Percentiles rank a stretch among this genome's conserved stretches.
phyloP scores from a whole-genome alignment of 2,113 vertebrate genomes.

The Halichoeres trimaculatus region DNA sequence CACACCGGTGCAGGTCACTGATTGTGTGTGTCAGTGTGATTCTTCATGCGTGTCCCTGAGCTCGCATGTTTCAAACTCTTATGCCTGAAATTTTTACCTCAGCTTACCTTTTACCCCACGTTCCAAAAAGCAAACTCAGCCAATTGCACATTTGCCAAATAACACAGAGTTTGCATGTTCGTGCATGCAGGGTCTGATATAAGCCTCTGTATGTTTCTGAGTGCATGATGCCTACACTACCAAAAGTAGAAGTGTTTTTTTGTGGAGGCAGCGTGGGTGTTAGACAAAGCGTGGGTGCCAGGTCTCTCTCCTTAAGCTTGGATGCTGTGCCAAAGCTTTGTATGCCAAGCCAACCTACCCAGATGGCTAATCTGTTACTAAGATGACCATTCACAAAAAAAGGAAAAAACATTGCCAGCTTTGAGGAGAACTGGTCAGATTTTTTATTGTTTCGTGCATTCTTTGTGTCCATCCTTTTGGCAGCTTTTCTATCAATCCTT shows the following conservation, averaged over 20 bases:
- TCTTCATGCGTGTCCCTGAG: conserved; percentile 6
- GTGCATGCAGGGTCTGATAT: conserved; percentile 2
- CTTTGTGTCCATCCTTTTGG: conserved; percentile 17
- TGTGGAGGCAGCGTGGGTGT: conserved; percentile 36
- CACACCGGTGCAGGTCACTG: conserved; percentile 38
- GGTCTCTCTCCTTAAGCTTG: conserved; percentile 51
- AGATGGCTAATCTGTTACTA: conserved; percentile 77
- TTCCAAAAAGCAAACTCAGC: neutral
- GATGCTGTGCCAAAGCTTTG: conserved; percentile 57
- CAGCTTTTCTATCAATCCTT: conserved; percentile 23
- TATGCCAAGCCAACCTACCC: conserved; percentile 59
- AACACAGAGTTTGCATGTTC: neutral
- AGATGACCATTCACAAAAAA: conserved; percentile 68
- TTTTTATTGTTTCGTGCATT: conserved; percentile 23
- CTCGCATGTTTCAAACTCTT: conserved; percentile 13
- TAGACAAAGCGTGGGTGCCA: conserved; percentile 50
- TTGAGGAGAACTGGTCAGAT: conserved; percentile 37
- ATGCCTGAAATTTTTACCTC: conserved; percentile 16
- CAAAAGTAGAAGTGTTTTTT: conserved; percentile 17
- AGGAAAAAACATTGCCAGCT: conserved; percentile 52
- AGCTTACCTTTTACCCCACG: neutral
- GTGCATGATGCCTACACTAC: neutral
- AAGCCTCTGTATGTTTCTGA: neutral
- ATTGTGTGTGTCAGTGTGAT: neutral
- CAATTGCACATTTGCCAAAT: neutral